phyloP scores from a whole-genome alignment of 1,140 invertebrate species.

The Belonocnema kinseyi region DNA sequence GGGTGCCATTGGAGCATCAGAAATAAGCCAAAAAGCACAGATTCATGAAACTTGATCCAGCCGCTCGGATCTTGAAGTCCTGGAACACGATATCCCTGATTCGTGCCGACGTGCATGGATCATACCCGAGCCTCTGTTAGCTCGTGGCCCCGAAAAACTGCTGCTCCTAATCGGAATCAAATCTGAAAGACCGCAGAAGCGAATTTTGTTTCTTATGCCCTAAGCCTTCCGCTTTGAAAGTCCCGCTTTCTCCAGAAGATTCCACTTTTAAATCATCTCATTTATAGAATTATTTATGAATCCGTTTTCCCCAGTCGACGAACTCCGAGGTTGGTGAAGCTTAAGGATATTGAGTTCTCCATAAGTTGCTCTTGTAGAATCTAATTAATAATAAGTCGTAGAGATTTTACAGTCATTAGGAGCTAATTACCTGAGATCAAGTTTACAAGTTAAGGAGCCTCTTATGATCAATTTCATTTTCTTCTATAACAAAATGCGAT shows the following conservation, averaged over 20 bases:
- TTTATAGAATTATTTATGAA: conserved; percentile 2
- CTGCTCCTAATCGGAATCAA: conserved; percentile 62
- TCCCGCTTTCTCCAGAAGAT: conserved; percentile 14
- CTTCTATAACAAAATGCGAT: neutral
- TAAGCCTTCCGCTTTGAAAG: conserved; percentile 12
- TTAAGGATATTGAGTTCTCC: neutral
- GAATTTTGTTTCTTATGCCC: conserved; percentile 30
- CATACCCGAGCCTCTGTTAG: conserved; percentile 63
- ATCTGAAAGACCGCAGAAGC: conserved; percentile 45
- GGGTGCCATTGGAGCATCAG: conserved; percentile 37
- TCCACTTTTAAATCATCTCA: conserved; percentile 15
- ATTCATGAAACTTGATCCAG: conserved; percentile 69
- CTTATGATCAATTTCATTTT: conserved; percentile 14
- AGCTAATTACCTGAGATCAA: neutral
- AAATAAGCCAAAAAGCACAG: conserved; percentile 47
- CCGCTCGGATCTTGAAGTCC: conserved; percentile 55
- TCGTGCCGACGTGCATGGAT: conserved; percentile 67
- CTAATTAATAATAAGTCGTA: too few relatives aligned
- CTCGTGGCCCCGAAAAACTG: conserved; percentile 59
- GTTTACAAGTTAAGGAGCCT: neutral
- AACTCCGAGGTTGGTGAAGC: neutral
- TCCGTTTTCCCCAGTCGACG: neutral
- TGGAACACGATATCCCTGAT: conserved; percentile 74
- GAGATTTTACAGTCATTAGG: too few relatives aligned
- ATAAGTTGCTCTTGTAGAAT: too few relatives aligned